phyloP scores from a whole-genome alignment of 2,113 vertebrate genomes.

The Mirounga angustirostris region DNA sequence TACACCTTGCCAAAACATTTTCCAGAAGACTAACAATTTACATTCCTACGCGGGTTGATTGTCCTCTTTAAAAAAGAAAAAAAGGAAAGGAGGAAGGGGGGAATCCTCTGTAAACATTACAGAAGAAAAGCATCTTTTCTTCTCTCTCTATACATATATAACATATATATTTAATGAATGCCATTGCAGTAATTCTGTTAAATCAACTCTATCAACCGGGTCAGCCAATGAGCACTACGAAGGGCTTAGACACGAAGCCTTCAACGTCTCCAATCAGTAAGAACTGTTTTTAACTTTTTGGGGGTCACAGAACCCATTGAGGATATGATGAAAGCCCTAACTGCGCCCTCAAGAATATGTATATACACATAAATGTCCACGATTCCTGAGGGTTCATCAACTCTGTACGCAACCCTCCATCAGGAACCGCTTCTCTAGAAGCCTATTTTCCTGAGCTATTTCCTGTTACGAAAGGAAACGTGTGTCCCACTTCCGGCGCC shows the following conservation, averaged over 20 bases:
- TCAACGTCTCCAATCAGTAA: not conserved
- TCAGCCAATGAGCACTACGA: not conserved
- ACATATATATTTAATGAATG: not conserved
- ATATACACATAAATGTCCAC: not conserved
- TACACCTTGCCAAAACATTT: not conserved
- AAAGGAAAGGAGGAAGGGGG: not conserved
- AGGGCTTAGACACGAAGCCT: not conserved
- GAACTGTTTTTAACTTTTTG: not conserved
- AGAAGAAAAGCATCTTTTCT: not conserved
- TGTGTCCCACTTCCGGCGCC: not conserved
- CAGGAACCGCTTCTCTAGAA: not conserved
- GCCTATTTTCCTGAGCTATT: not conserved
- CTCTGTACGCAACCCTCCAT: too few species aligned
- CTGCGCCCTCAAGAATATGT: not conserved
- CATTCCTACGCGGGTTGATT: not conserved
- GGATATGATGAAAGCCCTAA: not conserved
- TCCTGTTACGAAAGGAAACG: constrained; percentile 14
- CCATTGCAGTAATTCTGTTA: not conserved
- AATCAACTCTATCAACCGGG: not conserved
- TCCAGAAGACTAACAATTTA: not conserved
- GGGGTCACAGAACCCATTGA: not conserved
- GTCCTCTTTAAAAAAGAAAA: not conserved
- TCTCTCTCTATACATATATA: not conserved
- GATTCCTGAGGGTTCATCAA: not conserved
- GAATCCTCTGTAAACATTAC: not conserved